A percentile compares a stretch with the other conserved stretches of the same genome.
phyloP scores from a whole-genome alignment of 1,140 invertebrate species.

The Cardiocondyla obscurior region DNA sequence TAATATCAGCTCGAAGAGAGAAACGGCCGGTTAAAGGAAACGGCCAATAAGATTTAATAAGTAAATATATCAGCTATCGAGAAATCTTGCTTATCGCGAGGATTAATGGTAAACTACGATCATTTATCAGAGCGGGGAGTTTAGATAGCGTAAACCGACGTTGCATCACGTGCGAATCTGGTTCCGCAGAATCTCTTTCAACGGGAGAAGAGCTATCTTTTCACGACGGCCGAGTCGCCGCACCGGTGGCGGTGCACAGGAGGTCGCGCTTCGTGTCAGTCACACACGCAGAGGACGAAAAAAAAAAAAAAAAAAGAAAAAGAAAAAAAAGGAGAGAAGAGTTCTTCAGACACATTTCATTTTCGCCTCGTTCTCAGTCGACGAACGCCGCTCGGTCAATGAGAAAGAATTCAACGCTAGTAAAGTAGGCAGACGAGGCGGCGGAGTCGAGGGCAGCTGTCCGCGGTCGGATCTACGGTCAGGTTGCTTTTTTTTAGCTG shows the following conservation, averaged over 20 bases:
- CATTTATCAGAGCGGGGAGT: conserved; percentile 16
- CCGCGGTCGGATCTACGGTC: conserved; percentile 51
- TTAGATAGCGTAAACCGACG: conserved; percentile 13
- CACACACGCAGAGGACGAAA: background rate
- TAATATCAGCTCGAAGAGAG: background rate
- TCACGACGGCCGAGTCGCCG: conserved; percentile 15
- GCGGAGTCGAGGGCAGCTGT: conserved; percentile 54
- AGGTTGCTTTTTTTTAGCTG: conserved; percentile 59
- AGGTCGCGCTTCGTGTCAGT: conserved; percentile 27
- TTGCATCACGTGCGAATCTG: conserved; percentile 18
- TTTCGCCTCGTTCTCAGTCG: conserved; percentile 47
- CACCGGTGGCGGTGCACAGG: conserved; percentile 4
- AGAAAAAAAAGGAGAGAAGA: too few relatives aligned
- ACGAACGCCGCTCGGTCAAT: conserved; percentile 42
- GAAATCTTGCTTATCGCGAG: background rate
- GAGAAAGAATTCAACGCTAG: conserved; percentile 55
- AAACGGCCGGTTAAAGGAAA: background rate
- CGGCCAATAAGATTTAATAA: background rate
- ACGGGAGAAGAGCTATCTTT: conserved; percentile 29
- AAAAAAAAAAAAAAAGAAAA: too few relatives aligned
- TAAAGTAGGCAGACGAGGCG: conserved; percentile 9
- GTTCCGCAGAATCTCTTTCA: background rate
- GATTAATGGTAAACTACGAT: background rate
- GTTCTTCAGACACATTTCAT: conserved; percentile 48
- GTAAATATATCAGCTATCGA: background rate